phyloP scores from a whole-genome alignment of 1,140 invertebrate species.

The Hydropsyche tenuis region DNA sequence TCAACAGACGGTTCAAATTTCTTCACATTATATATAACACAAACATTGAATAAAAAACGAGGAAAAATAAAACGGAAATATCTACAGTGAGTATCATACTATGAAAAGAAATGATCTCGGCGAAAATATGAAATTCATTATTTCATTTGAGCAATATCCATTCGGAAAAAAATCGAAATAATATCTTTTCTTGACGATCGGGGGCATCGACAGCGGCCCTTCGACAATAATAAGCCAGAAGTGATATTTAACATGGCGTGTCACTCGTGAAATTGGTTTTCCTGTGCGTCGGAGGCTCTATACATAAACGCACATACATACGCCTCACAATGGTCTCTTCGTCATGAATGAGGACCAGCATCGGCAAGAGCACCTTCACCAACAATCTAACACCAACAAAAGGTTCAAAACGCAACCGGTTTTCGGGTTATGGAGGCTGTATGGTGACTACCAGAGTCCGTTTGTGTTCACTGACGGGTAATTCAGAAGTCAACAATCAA shows the following conservation, averaged over 20 bases:
- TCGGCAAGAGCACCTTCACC: slow-evolving; percentile 21
- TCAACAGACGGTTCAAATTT: not conserved
- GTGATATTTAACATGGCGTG: slow-evolving; percentile 32
- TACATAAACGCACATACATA: not conserved
- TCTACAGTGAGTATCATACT: no score
- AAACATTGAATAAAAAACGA: not conserved
- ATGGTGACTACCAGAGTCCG: not conserved
- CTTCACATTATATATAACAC: not conserved
- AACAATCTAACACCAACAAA: not conserved
- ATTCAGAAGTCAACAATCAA: slow-evolving; percentile 29
- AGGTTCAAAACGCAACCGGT: slow-evolving; percentile 21
- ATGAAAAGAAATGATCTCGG: no score
- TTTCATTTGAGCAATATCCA: no score
- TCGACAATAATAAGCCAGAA: slow-evolving; percentile 6
- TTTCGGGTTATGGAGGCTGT: not conserved
- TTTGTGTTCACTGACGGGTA: slow-evolving; percentile 18
- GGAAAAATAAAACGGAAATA: not conserved
- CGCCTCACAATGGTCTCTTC: not conserved
- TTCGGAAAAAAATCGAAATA: no score
- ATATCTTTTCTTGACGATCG: no score
- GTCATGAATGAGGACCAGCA: slow-evolving; percentile 38
- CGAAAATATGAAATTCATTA: no score
- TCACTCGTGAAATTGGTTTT: slow-evolving; percentile 36
- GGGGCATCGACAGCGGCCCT: not conserved
- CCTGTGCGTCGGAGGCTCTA: not conserved